A percentile compares a stretch with the other conserved stretches of the same genome.
Evolutionary conservation across 2,113 vertebrate genomes (phyloP).

Genomic region (Lepus europaeus): DNA sequence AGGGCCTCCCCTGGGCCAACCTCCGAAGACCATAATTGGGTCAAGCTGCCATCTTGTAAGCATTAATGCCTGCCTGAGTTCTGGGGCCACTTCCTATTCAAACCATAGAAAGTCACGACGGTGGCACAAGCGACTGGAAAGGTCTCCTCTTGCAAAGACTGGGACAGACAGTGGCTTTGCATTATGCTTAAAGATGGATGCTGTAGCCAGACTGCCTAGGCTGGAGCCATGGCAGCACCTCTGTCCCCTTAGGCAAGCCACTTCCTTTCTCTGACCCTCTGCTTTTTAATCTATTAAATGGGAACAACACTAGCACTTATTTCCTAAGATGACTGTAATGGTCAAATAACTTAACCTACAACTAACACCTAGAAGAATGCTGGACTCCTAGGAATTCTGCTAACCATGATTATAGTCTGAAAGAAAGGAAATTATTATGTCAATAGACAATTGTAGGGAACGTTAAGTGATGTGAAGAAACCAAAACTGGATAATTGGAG

Average conservation of each 20-base stretch:
- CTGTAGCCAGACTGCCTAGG: not conserved
- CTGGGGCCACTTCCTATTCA: too few relatives aligned
- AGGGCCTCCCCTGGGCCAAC: too few relatives aligned
- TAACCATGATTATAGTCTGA: not conserved
- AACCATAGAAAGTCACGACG: too few relatives aligned
- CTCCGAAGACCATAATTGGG: too few relatives aligned
- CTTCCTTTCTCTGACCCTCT: not conserved
- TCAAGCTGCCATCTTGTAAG: too few relatives aligned
- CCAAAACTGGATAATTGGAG: not conserved
- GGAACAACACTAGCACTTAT: not conserved
- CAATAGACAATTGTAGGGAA: constrained; percentile 29
- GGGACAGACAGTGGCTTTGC: not conserved
- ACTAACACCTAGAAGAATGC: not conserved
- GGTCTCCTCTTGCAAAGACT: not conserved
- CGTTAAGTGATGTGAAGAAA: not conserved
- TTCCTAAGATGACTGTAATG: not conserved
- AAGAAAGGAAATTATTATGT: constrained; percentile 7
- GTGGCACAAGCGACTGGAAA: not conserved
- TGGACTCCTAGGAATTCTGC: not conserved
- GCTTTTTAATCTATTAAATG: not conserved
- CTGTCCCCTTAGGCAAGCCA: too few relatives aligned
- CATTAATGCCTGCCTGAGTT: too few relatives aligned
- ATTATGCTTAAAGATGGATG: not conserved
- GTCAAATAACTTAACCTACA: not conserved
- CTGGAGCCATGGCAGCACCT: not conserved